A percentile compares a stretch with the other conserved stretches of the same genome.
Conservation (phyloP, 2,113 vertebrate species). For the Xiphophorus couchianus region DNA sequence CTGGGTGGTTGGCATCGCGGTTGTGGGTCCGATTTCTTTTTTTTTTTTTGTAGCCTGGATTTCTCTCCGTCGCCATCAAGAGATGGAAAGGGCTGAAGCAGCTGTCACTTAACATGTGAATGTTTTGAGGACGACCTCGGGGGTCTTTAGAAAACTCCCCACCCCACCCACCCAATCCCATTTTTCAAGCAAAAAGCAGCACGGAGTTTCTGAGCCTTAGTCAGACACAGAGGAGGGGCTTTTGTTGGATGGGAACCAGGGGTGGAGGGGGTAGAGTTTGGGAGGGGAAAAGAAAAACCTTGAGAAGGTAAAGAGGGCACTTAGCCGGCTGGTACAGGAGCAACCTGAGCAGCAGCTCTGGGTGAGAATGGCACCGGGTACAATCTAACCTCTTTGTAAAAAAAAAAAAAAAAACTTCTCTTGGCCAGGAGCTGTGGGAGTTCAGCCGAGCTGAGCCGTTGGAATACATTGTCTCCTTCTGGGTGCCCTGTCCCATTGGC, state of each 20-base stretch:
- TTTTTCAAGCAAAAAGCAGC: slow-evolving; percentile 77
- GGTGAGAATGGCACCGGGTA: slow-evolving; percentile 51
- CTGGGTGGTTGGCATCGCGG: slow-evolving; percentile 66
- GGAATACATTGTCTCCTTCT: slow-evolving; percentile 73
- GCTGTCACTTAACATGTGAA: slow-evolving; percentile 89
- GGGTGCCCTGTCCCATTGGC: slow-evolving; percentile 68
- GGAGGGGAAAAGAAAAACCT: slow-evolving; percentile 25
- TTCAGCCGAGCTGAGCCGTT: slow-evolving; percentile 62
- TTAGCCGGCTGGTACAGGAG: slow-evolving; percentile 67
- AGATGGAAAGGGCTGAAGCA: slow-evolving; percentile 77
- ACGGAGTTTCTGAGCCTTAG: slow-evolving; percentile 78
- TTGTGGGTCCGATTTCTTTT: slow-evolving; percentile 61
- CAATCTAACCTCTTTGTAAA: slow-evolving; percentile 56
- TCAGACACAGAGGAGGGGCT: slow-evolving; percentile 74
- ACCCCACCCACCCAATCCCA: slow-evolving; percentile 27
- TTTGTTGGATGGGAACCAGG: slow-evolving; percentile 60
- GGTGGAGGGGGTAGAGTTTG: slow-evolving; percentile 51
- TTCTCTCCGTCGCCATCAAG: slow-evolving; percentile 64
- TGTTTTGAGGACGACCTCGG: slow-evolving; percentile 76
- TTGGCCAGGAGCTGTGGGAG: slow-evolving; percentile 69
- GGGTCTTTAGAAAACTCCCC: slow-evolving; percentile 76
- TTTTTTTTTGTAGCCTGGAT: slow-evolving; percentile 67
- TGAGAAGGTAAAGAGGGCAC: slow-evolving; percentile 70
- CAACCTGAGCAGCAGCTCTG: slow-evolving; percentile 59
- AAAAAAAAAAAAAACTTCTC: slow-evolving; percentile 18